Conservation (phyloP, 2,113 vertebrate species). For the Nothocercus nigrocapillus region DNA sequence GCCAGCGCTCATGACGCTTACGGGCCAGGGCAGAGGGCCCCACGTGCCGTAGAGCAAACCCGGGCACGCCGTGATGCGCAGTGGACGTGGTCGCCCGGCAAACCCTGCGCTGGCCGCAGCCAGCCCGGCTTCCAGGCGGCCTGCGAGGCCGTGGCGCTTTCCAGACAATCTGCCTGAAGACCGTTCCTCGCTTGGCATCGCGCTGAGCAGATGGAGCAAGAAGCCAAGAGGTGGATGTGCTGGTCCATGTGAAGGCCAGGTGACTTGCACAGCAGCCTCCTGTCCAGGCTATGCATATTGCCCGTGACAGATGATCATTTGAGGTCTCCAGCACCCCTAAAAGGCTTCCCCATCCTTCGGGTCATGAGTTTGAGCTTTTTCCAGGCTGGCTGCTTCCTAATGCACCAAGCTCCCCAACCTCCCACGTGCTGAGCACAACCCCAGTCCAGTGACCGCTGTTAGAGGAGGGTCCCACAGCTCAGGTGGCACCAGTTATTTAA, state of each 20-base stretch:
- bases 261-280: not conserved
- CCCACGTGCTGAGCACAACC: rapidly evolving
- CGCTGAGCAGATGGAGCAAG: not conserved
- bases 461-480: not conserved
- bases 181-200: not conserved
- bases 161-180: not conserved
- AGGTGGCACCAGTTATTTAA: not conserved
- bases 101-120: not conserved
- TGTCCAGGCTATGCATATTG: not conserved
- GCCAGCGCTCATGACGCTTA: not conserved
- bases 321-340: not conserved
- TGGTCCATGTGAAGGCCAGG: not conserved
- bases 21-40: not conserved
- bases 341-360: not conserved
- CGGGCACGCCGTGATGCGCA: rapidly evolving
- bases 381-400: not conserved
- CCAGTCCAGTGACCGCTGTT: not conserved
- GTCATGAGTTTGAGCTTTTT: not conserved
- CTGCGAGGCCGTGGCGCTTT: not conserved
- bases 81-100: not conserved
- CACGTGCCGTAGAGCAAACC: not conserved
- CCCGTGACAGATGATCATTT: not conserved
- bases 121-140: not conserved
- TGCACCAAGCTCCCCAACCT: not conserved
- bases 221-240: not conserved